Evolutionary conservation across 2,113 vertebrate species (phyloP).

Genomic region (Rhineura floridana): DNA sequence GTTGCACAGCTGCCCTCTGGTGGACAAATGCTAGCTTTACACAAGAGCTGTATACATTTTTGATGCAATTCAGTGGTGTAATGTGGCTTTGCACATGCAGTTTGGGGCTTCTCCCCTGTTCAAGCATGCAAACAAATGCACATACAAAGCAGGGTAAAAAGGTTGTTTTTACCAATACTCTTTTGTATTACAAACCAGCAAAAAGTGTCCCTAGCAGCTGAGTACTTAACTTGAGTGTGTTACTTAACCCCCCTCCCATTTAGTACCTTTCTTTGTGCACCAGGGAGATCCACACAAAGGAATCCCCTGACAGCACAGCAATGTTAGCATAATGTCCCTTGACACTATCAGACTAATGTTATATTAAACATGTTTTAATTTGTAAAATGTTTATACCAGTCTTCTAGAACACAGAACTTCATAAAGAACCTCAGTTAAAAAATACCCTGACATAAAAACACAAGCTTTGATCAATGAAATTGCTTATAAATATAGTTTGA

Average conservation of each 20-base stretch:
- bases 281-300: neutral
- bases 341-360: neutral
- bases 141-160: neutral
- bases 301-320: neutral
- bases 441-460: neutral
- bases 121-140: neutral
- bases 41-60: neutral
- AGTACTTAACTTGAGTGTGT: neutral
- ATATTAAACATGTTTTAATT: neutral
- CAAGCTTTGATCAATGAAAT: neutral
- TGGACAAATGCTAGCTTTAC: slow-evolving; percentile 15
- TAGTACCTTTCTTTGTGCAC: neutral
- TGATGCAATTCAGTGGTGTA: neutral
- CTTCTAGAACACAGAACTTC: neutral
- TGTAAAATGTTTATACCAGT: neutral
- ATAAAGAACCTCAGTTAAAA: neutral
- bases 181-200: neutral
- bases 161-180: neutral
- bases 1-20: slow-evolving; percentile 45
- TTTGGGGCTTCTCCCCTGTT: neutral
- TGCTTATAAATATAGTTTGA: neutral
- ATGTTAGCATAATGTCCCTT: neutral
- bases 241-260: neutral
- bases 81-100: neutral
- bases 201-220: neutral